Percentiles rank a stretch among this genome's conserved stretches.
Evolutionary conservation across 2,888 invertebrate species (phyloP).

Genomic region (Mythimna loreyi): DNA sequence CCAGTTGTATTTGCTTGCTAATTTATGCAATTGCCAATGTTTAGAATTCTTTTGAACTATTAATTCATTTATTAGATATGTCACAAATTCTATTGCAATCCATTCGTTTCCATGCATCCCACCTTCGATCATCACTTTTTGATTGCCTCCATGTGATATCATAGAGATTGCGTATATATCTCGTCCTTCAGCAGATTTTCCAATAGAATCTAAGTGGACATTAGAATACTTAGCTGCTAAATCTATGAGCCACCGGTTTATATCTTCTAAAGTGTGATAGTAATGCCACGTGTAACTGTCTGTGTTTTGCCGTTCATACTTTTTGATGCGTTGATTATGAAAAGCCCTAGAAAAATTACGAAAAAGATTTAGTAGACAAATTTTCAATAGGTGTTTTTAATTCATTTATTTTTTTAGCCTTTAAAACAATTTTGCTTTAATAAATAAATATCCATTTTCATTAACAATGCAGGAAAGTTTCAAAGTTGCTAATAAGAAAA

Average conservation of each 20-base stretch:
- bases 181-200: constrained; percentile 84
- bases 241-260: constrained; percentile 90
- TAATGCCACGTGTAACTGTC: constrained; percentile 84
- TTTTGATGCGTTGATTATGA: constrained; percentile 68
- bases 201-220: constrained; percentile 75
- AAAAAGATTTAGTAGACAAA: not conserved
- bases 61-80: constrained; percentile 90
- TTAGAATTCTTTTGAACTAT: constrained; percentile 77
- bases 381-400: too few relatives aligned
- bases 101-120: constrained; percentile 95
- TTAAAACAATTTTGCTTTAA: too few relatives aligned
- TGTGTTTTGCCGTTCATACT: constrained; percentile 65
- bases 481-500: too few relatives aligned
- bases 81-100: constrained; percentile 92
- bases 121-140: constrained; percentile 90
- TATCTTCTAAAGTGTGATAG: constrained; percentile 91
- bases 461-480: too few relatives aligned
- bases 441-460: too few relatives aligned
- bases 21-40: constrained; percentile 72
- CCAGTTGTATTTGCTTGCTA: constrained; percentile 91
- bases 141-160: constrained; percentile 67
- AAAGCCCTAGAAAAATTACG: constrained; percentile 74
- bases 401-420: too few relatives aligned
- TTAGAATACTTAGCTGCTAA: constrained; percentile 82
- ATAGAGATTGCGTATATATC: constrained; percentile 78